Percentiles rank a stretch among this genome's conserved stretches.
These are phyloP conservation scores for Malurus melanocephalus DNA, from an alignment of 2,113 vertebrate species.

Conservation along the genomic window DNA sequence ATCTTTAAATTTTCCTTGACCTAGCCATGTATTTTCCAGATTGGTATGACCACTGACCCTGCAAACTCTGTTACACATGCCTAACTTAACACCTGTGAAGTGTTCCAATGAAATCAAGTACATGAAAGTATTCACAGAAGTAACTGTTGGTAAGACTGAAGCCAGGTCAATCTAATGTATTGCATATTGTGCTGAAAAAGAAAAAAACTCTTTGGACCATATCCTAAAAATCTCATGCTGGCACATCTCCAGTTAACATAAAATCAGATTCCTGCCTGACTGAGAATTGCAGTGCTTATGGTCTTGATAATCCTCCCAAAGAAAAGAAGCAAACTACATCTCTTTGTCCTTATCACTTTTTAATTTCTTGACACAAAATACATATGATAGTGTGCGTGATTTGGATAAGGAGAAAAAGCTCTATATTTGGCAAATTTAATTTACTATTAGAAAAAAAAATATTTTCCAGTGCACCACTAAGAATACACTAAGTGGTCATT, in stretches of 20 bases:
- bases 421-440: constrained; percentile 40
- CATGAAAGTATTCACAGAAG: neutral
- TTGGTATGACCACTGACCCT: neutral
- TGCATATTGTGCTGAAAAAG: constrained; percentile 37
- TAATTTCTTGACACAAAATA: constrained; percentile 26
- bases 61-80: neutral
- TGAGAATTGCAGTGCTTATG: neutral
- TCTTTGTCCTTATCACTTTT: neutral
- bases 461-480: constrained; percentile 21
- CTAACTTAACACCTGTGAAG: neutral
- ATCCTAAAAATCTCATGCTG: neutral
- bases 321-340: constrained; percentile 22
- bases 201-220: neutral
- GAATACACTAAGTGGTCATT: neutral
- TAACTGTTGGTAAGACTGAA: neutral
- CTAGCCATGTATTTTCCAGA: neutral
- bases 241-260: neutral
- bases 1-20: constrained; percentile 20
- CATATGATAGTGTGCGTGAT: constrained; percentile 22
- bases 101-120: neutral
- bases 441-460: constrained; percentile 31
- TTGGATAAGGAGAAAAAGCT: constrained; percentile 46
- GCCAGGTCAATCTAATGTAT: constrained; percentile 16
- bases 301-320: constrained; percentile 36
- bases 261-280: neutral